phyloP scores from a whole-genome alignment of 2,113 vertebrate species.

The Aramus guarauna region DNA sequence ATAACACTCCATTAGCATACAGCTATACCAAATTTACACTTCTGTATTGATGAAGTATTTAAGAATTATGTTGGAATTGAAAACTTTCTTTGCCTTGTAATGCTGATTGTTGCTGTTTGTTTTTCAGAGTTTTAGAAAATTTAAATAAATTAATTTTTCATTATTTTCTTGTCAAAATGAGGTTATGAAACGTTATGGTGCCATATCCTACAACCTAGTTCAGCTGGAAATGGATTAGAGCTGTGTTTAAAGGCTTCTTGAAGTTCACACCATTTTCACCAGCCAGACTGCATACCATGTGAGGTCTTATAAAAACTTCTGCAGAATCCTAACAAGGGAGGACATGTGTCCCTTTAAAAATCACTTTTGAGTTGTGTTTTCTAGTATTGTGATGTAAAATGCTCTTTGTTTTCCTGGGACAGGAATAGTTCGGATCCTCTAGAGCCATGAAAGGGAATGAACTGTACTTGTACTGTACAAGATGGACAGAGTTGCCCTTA shows the following conservation, averaged over 20 bases:
- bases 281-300: fast-evolving
- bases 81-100: neutral
- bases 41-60: neutral
- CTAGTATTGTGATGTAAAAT: slow-evolving; percentile 40
- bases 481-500: slow-evolving; percentile 69
- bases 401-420: slow-evolving; percentile 43
- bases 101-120: neutral
- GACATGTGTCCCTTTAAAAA: neutral
- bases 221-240: neutral
- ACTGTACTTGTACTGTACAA: slow-evolving; percentile 43
- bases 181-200: neutral
- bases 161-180: neutral
- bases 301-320: neutral
- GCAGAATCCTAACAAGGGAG: neutral
- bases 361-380: neutral
- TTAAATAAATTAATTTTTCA: neutral
- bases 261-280: neutral
- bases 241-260: neutral
- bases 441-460: slow-evolving; percentile 74
- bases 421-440: slow-evolving; percentile 58
- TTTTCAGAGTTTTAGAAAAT: neutral
- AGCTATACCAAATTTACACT: neutral
- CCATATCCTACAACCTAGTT: neutral
- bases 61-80: neutral
- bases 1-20: neutral